A percentile compares a stretch with the other conserved stretches of the same genome.
phyloP scores from a whole-genome alignment of 2,113 vertebrate genomes.

The Colossoma macropomum region DNA sequence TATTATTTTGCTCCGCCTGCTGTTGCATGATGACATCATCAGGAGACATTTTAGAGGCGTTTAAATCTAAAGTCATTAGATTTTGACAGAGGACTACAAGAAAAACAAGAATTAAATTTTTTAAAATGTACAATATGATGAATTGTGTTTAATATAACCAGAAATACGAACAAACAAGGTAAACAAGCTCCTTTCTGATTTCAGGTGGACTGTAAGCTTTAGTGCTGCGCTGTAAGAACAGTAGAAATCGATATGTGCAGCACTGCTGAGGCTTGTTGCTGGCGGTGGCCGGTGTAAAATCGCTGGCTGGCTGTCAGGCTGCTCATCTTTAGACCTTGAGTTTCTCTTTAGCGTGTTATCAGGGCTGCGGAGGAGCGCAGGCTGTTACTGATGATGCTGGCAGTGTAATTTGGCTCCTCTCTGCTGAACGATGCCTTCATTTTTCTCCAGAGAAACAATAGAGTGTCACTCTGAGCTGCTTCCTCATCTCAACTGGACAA shows the following conservation, averaged over 20 bases:
- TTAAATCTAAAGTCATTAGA: no score
- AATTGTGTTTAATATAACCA: no score
- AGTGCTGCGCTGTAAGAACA: constrained; percentile 32
- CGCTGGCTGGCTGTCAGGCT: background rate
- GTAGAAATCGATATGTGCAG: constrained; percentile 40
- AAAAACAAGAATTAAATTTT: no score
- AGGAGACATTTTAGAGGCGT: no score
- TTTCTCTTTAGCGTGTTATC: constrained; percentile 11
- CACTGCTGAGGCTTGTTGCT: constrained; percentile 30
- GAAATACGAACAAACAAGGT: no score
- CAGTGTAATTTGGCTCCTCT: constrained; percentile 62
- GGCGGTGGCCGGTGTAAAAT: constrained; percentile 11
- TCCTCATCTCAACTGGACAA: constrained; percentile 32
- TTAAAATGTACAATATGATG: no score
- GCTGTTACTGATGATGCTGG: constrained; percentile 46
- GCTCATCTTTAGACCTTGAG: constrained; percentile 44
- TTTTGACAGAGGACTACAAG: no score
- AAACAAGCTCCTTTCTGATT: no score
- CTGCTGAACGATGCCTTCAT: constrained; percentile 71
- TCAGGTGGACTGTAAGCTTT: background rate
- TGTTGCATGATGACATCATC: no score
- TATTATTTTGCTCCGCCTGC: no score
- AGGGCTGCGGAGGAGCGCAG: background rate
- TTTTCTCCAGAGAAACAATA: constrained; percentile 60
- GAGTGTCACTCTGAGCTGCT: constrained; percentile 56